Evolutionary conservation across 2,797 vertebrate species (phyloP).

Genomic region (Clamator glandarius): DNA sequence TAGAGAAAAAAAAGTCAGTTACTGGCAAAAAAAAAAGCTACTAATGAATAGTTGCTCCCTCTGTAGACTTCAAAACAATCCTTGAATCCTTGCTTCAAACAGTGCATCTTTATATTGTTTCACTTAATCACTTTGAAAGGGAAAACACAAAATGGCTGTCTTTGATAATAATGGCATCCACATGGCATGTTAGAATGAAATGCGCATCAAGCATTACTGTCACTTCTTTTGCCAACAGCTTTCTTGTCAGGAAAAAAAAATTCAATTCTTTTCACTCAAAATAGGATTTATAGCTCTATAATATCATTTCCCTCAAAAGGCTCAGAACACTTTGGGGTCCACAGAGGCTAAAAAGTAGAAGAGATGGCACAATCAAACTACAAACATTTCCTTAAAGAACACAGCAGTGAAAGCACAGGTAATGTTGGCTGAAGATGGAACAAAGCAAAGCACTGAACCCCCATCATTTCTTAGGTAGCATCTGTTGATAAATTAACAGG

Average conservation of each 20-base stretch:
- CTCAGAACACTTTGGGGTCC: background rate
- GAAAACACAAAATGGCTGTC: slow-evolving; percentile 33
- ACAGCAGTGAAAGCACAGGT: background rate
- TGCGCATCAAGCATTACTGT: background rate
- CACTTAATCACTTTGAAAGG: slow-evolving; percentile 13
- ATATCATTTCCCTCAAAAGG: background rate
- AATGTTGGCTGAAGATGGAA: background rate
- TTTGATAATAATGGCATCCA: slow-evolving; percentile 22
- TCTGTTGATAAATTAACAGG: background rate
- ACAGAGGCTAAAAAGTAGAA: background rate
- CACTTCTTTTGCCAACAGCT: background rate
- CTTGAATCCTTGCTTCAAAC: background rate
- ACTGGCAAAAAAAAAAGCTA: background rate
- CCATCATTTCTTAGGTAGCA: background rate
- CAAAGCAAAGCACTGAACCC: background rate
- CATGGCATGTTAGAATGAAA: background rate
- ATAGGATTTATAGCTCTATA: background rate
- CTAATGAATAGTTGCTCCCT: background rate
- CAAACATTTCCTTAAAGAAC: background rate
- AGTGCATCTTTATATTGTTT: slow-evolving; percentile 4
- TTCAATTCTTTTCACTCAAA: background rate
- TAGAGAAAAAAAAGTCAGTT: background rate
- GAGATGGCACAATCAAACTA: background rate
- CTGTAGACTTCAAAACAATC: background rate
- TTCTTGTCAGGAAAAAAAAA: background rate